Evolutionary conservation across 1,140 invertebrate species (phyloP), one percentile per base, ranked within the genome.

Genomic region (Wiebesia pumilae): DNA sequence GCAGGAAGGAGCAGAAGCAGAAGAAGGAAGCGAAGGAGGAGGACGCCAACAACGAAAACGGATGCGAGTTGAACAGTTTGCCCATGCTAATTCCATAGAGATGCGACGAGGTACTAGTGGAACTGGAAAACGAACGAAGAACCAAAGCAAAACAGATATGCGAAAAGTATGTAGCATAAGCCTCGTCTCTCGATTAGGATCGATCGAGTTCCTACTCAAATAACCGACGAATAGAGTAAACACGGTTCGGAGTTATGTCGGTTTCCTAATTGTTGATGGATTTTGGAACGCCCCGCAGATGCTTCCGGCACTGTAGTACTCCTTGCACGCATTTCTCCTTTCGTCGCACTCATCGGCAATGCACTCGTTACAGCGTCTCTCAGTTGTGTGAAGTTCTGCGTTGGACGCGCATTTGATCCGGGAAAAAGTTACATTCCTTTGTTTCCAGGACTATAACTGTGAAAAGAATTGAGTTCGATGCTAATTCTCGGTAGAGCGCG

Each of bases 191-290:
- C 84, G 78, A 85, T 85, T 85, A 85, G 78, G 67, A 85, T 85
- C 78, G 78, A 81, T 81, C 78, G 24, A 27, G 43, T 30, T 38
- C 78, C 30, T 40, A 27, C 21, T 67, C 67, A 62, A 71, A 75
- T 38, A 81, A 40, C 9, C 69, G 24, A 16, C 33, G 47, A 9
- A 65, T 33, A 6, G 38, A 69, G 47, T 33, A 62, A 81, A 86
- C 33, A 54, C 35, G 62, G 16, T 4, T 12, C 38, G 3, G 14
- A 62, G 43, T 54, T 71, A 54, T 38, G 43, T 24, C 65, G 30
- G 14, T 47, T 10, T 75, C 27, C 43, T 85, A 81, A 85, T 80
- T 85, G 84, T 85, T 81, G 79, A 85, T 85, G 84, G 79, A 58
- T 81, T 85, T 81, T 47, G 47, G 62, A 83, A 30, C 69, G 69